These are phyloP conservation scores for Tachuris rubrigastra DNA, from an alignment of 2,113 vertebrate species.

Conservation along the genomic window DNA sequence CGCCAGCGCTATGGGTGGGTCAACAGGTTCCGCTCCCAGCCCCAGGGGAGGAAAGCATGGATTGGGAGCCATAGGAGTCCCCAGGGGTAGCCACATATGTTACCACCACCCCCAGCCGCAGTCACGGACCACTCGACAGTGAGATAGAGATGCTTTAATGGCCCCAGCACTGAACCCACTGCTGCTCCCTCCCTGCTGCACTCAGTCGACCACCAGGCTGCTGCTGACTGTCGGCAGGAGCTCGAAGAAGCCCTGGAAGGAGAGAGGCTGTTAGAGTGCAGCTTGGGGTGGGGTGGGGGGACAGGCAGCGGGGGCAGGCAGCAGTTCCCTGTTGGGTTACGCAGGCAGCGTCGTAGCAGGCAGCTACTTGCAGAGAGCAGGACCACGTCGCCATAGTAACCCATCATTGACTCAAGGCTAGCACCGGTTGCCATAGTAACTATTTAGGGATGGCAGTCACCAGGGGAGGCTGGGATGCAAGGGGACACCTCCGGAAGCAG, in stretches of 20 bases:
- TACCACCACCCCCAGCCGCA: accelerated
- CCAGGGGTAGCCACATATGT: accelerated
- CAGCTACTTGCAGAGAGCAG: slow-evolving; percentile 5
- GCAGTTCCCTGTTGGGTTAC: not conserved
- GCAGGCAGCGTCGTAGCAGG: not conserved
- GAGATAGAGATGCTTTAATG: slow-evolving; percentile 51
- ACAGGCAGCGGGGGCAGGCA: not conserved
- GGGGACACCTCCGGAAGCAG: not conserved
- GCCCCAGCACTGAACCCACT: not conserved
- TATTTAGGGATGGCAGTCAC: not conserved
- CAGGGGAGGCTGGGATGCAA: not conserved
- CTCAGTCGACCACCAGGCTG: slow-evolving; percentile 81
- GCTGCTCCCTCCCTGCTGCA: accelerated
- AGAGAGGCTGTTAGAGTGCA: not conserved
- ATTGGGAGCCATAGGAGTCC: not conserved
- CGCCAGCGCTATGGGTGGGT: accelerated
- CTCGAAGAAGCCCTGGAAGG: slow-evolving; percentile 91
- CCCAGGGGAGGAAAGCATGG: not conserved
- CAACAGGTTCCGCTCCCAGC: accelerated
- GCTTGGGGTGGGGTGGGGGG: accelerated
- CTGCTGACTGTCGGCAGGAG: slow-evolving; percentile 81
- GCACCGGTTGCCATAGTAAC: slow-evolving; percentile 55
- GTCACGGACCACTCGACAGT: not conserved
- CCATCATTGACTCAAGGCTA: slow-evolving; percentile 63
- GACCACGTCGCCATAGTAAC: slow-evolving; percentile 56